These are phyloP conservation scores for Brachymystax lenok DNA, from an alignment of 2,797 vertebrate species.

Conservation along the genomic window DNA sequence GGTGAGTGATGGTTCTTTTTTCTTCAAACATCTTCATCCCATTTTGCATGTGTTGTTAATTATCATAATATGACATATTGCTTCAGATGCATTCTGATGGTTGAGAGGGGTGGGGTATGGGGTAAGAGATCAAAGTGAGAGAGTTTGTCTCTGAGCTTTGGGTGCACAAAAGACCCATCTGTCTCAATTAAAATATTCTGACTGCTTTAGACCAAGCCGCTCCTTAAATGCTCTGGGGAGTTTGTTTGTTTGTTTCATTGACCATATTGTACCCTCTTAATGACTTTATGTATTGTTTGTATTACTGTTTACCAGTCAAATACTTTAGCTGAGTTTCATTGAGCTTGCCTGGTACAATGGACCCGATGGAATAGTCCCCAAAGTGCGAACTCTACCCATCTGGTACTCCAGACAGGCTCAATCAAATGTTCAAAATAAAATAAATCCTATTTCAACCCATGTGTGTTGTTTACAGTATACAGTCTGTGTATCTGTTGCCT, in stretches of 20 bases:
- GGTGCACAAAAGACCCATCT: slow-evolving; percentile 45
- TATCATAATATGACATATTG: slow-evolving; percentile 31
- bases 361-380: too few relatives aligned
- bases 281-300: too few relatives aligned
- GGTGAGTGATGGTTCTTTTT: slow-evolving; percentile 27
- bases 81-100: slow-evolving; percentile 32
- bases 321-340: too few relatives aligned
- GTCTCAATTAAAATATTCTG: slow-evolving; percentile 47
- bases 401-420: too few relatives aligned
- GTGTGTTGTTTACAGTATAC: not conserved
- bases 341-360: too few relatives aligned
- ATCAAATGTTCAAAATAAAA: too few relatives aligned
- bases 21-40: slow-evolving; percentile 27
- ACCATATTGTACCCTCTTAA: too few relatives aligned
- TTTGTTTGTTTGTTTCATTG: too few relatives aligned
- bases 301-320: too few relatives aligned
- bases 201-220: not conserved
- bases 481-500: slow-evolving; percentile 1
- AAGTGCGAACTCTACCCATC: too few relatives aligned
- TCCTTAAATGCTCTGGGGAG: not conserved
- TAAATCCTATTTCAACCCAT: too few relatives aligned
- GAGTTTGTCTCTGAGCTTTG: slow-evolving; percentile 19
- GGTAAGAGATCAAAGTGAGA: slow-evolving; percentile 41
- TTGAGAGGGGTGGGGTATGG: not conserved
- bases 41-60: slow-evolving; percentile 16